phyloP scores from a whole-genome alignment of 2,113 vertebrate species.

The Callocephalon fimbriatum region DNA sequence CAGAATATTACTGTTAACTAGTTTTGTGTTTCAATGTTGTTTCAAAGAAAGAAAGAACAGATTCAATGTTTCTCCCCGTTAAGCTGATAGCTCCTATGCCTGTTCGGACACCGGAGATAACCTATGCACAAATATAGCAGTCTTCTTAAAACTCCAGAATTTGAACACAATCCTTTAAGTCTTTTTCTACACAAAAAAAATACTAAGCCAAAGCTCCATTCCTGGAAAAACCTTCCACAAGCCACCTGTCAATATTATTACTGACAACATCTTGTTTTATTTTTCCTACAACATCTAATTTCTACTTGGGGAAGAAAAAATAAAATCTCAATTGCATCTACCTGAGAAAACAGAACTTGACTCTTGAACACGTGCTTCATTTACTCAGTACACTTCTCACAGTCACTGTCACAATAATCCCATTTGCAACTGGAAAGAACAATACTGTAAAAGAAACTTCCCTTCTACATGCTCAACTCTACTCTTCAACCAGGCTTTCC shows the following conservation, averaged over 20 bases:
- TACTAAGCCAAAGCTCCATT: rapidly evolving
- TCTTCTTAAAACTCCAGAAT: background rate
- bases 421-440: background rate
- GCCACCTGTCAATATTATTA: background rate
- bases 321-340: background rate
- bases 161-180: background rate
- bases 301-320: background rate
- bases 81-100: background rate
- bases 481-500: background rate
- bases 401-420: background rate
- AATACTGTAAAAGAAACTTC: background rate
- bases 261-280: background rate
- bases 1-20: background rate
- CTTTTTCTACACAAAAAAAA: background rate
- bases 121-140: rapidly evolving
- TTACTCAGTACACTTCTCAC: background rate
- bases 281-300: background rate
- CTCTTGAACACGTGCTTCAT: background rate
- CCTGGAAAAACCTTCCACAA: background rate
- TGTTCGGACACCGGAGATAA: background rate
- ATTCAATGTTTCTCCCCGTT: background rate
- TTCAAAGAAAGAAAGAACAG: background rate
- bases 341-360: background rate
- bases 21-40: background rate
- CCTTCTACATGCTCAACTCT: background rate